Conservation (phyloP, 2,888 invertebrate genomes). For the Orthosia cruda region DNA sequence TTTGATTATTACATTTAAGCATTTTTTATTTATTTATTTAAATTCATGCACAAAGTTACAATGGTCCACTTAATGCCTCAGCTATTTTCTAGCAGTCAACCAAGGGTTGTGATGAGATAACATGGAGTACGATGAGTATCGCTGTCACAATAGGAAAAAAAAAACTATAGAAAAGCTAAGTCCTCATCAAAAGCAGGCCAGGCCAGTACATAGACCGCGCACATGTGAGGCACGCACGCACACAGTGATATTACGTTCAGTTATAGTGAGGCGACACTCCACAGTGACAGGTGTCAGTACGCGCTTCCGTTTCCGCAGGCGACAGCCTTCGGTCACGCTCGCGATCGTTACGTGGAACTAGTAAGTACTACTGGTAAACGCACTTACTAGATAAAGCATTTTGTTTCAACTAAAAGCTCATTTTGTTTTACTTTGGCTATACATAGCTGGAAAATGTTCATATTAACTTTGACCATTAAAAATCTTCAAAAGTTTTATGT, state of each 20-base stretch:
- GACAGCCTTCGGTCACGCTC: conserved; percentile 59
- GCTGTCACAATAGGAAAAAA: background rate
- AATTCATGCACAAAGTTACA: too few relatives aligned
- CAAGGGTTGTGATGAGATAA: too few relatives aligned
- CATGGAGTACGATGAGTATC: background rate
- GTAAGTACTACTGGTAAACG: background rate
- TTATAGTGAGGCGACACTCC: conserved; percentile 40
- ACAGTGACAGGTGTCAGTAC: background rate
- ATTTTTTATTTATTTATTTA: too few relatives aligned
- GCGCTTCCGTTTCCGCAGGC: conserved; percentile 63
- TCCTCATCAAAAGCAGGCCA: background rate
- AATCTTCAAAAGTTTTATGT: background rate
- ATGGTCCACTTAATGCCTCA: too few relatives aligned
- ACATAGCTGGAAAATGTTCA: background rate
- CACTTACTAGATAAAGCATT: background rate
- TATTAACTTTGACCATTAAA: background rate
- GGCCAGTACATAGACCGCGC: background rate
- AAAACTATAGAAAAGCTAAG: background rate
- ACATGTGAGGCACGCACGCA: background rate
- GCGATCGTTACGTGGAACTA: conserved; percentile 27
- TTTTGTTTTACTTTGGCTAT: background rate
- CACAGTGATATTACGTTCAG: background rate
- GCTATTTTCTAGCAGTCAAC: too few relatives aligned
- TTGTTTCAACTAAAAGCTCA: background rate
- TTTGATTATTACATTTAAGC: too few relatives aligned